Conservation (phyloP, 2,888 invertebrate species). For the Venustoraphidia nigricollis region DNA sequence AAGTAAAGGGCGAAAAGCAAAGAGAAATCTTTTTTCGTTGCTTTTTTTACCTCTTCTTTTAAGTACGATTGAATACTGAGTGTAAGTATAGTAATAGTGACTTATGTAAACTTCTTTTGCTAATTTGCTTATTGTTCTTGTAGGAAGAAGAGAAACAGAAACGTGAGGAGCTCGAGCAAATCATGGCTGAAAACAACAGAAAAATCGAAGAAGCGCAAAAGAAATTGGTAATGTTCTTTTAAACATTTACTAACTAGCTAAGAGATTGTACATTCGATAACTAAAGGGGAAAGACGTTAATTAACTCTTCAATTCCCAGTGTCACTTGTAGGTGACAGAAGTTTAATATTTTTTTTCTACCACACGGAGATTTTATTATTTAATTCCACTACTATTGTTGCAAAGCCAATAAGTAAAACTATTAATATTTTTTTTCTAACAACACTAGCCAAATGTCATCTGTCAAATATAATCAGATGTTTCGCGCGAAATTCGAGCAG, state of each 20-base stretch:
- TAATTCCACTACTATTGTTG: no score
- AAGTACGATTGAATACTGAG: neutral
- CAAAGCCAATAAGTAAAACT: no score
- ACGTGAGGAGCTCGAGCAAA: conserved; percentile 87
- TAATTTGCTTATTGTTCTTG: conserved; percentile 29
- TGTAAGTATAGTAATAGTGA: neutral
- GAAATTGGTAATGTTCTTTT: conserved; percentile 58
- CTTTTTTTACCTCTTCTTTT: neutral
- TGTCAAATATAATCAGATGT: no score
- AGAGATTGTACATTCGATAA: no score
- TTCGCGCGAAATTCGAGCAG: no score
- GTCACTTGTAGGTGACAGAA: no score
- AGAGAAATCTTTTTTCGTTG: neutral
- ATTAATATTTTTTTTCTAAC: no score
- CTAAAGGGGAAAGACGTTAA: no score
- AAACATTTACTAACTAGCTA: neutral
- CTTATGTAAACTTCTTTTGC: neutral
- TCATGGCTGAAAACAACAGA: conserved; percentile 94
- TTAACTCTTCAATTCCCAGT: no score
- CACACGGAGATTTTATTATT: no score
- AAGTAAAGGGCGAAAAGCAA: neutral
- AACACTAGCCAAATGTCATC: no score
- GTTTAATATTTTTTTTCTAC: no score
- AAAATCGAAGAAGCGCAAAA: conserved; percentile 95
- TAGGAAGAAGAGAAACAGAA: conserved; percentile 97